These are phyloP conservation scores for Phyllopteryx taeniolatus DNA, from an alignment of 2,113 vertebrate species.

Conservation along the genomic window DNA sequence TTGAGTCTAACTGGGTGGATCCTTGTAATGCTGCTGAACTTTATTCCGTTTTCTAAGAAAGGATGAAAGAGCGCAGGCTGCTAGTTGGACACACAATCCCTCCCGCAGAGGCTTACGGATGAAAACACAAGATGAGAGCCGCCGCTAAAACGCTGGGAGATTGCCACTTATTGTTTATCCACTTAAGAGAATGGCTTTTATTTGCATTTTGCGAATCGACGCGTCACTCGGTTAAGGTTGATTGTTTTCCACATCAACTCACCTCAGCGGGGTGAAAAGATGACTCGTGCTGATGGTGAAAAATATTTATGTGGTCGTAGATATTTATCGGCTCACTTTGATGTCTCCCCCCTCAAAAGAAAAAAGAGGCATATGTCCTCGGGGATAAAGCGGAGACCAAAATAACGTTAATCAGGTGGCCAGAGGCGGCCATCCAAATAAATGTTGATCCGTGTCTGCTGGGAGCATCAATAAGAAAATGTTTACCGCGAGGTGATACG, in stretches of 20 bases:
- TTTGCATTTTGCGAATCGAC: constrained; percentile 7
- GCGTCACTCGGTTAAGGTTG: neutral
- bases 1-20: constrained; percentile 48
- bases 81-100: constrained; percentile 47
- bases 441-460: constrained; percentile 6
- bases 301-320: constrained; percentile 2
- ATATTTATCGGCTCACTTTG: constrained; percentile 4
- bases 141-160: constrained; percentile 60
- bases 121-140: constrained; percentile 51
- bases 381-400: neutral
- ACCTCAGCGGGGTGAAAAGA: neutral
- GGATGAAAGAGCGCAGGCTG: constrained; percentile 56
- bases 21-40: constrained; percentile 70
- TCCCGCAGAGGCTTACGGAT: constrained; percentile 43
- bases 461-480: neutral
- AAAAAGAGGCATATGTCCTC: neutral
- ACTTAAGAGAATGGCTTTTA: neutral
- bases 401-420: constrained; percentile 11
- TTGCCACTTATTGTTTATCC: constrained; percentile 20
- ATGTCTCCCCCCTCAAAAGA: neutral
- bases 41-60: constrained; percentile 55
- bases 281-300: neutral
- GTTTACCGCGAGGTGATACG: neutral
- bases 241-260: neutral
- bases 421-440: constrained; percentile 2